Base-by-base conservation (phyloP, 2,113 vertebrate genomes). In the Melanerpes formicivorus region DNA sequence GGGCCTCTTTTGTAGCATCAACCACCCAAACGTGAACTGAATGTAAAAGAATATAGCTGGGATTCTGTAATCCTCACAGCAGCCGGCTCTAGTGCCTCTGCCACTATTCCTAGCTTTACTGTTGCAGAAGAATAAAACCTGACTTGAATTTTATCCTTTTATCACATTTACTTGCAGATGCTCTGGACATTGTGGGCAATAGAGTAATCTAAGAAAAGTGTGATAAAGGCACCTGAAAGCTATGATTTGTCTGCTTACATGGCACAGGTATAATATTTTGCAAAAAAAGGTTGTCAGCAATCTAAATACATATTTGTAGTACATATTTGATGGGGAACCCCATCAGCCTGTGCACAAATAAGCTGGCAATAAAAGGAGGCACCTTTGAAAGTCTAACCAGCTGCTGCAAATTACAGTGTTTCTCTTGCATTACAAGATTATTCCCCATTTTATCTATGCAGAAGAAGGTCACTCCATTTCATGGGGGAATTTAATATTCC, bases 111-210 rank as follows among this genome's bases (percentile, higher is more conserved):
- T n/a, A 75, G 72, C 32, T 80, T 93, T 69, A 60, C 48, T 64
- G 42, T 32, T 1, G 1, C 42, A 88, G 79, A 87, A 83, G 37
- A 77, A 77, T 67, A 85, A 91, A 83, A 86, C n/a, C 82, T 83
- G 60, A 78, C 65, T 70, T 64, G 85, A 93, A 80, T 95, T 91
- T 85, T 64, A 80, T 48, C 25, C 78, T 95, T 91, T 85, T 69
- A 80, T 48, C 25, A 44, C 0, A 0, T 76, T 87, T 89, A 81
- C 67, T 87, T 85, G 60, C 32, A 66, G 60, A 74, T 56, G 60
- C 32, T 42, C 12, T 54, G 44, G 78, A 65, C 29, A 54, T 19
- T 44, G 32, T 54, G 48, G 76, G 62, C 58, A 91, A 74, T 23
- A 73, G 10, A 80, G 32, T 48, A 27, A 88, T 22, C 21, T 44